Evolutionary conservation across 1,140 invertebrate species (phyloP).

Genomic region (Maconellicoccus hirsutus): DNA sequence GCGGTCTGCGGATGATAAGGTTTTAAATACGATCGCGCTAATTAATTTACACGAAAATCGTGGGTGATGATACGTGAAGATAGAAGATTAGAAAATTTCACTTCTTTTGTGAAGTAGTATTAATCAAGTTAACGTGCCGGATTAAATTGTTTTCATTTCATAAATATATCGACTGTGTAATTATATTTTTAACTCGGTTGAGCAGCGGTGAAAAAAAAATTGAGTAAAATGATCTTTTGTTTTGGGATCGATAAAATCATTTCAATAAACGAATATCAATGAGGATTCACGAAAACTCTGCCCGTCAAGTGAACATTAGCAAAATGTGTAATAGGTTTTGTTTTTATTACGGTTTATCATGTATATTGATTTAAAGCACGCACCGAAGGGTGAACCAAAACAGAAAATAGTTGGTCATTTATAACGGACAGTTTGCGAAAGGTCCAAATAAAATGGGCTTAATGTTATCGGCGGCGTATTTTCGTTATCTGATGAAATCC

Average conservation of each 20-base stretch:
- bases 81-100: not conserved
- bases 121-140: not conserved
- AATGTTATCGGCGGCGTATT: conserved; percentile 7
- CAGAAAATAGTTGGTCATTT: not conserved
- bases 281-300: too few species aligned
- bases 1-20: not conserved
- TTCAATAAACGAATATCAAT: too few species aligned
- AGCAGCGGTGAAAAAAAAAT: too few species aligned
- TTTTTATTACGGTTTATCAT: not conserved
- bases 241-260: too few species aligned
- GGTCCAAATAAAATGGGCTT: not conserved
- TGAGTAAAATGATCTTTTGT: too few species aligned
- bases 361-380: conserved; percentile 2
- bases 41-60: conserved; percentile 1
- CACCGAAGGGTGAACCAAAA: not conserved
- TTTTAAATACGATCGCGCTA: conserved; percentile 3
- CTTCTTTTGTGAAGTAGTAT: not conserved
- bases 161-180: not conserved
- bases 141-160: not conserved
- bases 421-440: not conserved
- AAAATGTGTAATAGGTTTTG: not conserved
- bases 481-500: conserved; percentile 4
- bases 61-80: conserved; percentile 7
- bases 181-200: not conserved
- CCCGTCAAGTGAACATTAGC: not conserved